Percentiles rank a stretch among this genome's conserved stretches.
Evolutionary conservation across 2,888 invertebrate genomes (phyloP).

Genomic region (Endotricha flammealis): DNA sequence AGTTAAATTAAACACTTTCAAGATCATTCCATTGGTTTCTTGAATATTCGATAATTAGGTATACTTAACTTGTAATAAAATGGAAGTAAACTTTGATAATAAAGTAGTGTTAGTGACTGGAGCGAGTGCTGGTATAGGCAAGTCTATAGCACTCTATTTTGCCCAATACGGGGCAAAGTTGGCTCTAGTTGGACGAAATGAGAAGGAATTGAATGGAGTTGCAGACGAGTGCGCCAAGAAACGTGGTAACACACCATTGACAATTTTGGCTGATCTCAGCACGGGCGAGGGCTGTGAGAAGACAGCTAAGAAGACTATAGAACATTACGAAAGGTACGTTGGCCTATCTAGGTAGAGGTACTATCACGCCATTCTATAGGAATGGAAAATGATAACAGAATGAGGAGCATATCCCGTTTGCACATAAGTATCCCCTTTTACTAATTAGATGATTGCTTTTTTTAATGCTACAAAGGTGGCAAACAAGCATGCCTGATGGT

Average conservation of each 20-base stretch:
- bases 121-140: conserved; percentile 42
- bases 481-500: no score
- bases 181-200: conserved; percentile 34
- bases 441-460: no score
- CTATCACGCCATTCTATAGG: no score
- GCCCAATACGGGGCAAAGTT: conserved; percentile 34
- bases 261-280: conserved; percentile 35
- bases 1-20: no score
- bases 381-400: no score
- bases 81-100: conserved; percentile 28
- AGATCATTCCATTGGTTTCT: background rate
- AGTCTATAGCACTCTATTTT: conserved; percentile 33
- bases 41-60: background rate
- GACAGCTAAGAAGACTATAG: conserved; percentile 30
- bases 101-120: conserved; percentile 44
- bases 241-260: conserved; percentile 27
- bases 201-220: conserved; percentile 27
- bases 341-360: no score
- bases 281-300: conserved; percentile 40
- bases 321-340: conserved; percentile 33
- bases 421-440: no score
- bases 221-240: conserved; percentile 26
- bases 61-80: conserved; percentile 7
- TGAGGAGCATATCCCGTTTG: no score
- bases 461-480: no score